A percentile compares a stretch with the other conserved stretches of the same genome.
These are phyloP conservation scores for Clarias fuscus DNA, from an alignment of 2,797 vertebrate species.

Conservation along the genomic window DNA sequence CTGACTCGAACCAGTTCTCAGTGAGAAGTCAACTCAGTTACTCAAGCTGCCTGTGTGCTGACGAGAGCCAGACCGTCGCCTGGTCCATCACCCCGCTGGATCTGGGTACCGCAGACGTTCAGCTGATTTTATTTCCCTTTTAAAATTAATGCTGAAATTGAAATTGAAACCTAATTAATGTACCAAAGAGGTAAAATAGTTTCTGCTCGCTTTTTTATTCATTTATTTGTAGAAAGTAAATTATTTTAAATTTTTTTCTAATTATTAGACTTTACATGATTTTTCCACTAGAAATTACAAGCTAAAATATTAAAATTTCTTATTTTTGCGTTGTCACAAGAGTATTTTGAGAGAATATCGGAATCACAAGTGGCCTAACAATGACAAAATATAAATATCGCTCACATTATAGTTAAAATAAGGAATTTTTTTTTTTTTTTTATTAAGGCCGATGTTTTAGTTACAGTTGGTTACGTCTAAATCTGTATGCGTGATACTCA, in stretches of 20 bases:
- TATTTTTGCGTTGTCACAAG: neutral
- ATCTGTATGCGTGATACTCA: neutral
- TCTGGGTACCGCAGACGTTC: slow-evolving; percentile 71
- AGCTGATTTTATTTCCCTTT: neutral
- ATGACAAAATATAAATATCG: neutral
- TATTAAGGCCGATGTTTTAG: neutral
- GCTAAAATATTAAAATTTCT: neutral
- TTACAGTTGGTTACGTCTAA: neutral
- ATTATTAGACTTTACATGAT: neutral
- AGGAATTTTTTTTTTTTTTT: no score
- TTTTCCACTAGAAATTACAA: neutral
- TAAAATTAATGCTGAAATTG: neutral
- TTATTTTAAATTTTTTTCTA: neutral
- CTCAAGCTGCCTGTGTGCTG: slow-evolving; percentile 76
- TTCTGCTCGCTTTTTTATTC: neutral
- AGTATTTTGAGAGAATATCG: neutral
- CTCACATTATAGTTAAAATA: neutral
- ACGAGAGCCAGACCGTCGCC: slow-evolving; percentile 76
- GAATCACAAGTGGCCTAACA: neutral
- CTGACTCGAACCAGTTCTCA: slow-evolving; percentile 64
- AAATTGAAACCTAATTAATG: no score
- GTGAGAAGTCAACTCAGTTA: slow-evolving; percentile 51
- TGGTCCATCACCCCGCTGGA: slow-evolving; percentile 76
- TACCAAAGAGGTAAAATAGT: neutral
- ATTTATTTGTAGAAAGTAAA: no score